phyloP scores from a whole-genome alignment of 1,140 invertebrate genomes.

The Leptestheria dahalacensis region DNA sequence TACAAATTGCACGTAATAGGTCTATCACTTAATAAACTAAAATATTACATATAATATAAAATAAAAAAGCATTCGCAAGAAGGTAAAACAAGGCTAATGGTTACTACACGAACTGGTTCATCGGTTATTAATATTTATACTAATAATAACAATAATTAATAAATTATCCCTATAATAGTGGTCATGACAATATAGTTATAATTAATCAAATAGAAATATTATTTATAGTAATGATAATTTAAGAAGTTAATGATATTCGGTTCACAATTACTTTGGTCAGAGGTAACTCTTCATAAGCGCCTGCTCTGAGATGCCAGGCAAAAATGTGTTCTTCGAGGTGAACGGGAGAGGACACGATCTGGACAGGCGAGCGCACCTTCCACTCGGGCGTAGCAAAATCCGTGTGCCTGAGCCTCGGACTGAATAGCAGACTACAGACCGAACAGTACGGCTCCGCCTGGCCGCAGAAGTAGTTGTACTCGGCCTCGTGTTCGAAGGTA shows the following conservation, averaged over 20 bases:
- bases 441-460: conserved; percentile 1
- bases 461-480: conserved; percentile 8
- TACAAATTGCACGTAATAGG: background rate
- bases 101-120: too few relatives aligned
- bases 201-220: too few relatives aligned
- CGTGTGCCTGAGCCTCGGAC: background rate
- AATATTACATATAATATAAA: background rate
- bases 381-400: background rate
- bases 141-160: too few relatives aligned
- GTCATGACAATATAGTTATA: too few relatives aligned
- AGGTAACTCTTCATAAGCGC: background rate
- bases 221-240: too few relatives aligned
- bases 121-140: too few relatives aligned
- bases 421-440: background rate
- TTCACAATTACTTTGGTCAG: background rate
- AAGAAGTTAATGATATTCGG: background rate
- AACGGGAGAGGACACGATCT: background rate
- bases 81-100: too few relatives aligned
- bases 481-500: background rate
- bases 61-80: too few relatives aligned
- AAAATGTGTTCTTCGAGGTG: background rate
- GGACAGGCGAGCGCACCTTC: background rate
- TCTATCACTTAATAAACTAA: too few relatives aligned
- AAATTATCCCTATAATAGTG: too few relatives aligned
- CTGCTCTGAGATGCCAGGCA: background rate